phyloP scores from a whole-genome alignment of 2,888 invertebrate species.

The Drosophila meridionalis region DNA sequence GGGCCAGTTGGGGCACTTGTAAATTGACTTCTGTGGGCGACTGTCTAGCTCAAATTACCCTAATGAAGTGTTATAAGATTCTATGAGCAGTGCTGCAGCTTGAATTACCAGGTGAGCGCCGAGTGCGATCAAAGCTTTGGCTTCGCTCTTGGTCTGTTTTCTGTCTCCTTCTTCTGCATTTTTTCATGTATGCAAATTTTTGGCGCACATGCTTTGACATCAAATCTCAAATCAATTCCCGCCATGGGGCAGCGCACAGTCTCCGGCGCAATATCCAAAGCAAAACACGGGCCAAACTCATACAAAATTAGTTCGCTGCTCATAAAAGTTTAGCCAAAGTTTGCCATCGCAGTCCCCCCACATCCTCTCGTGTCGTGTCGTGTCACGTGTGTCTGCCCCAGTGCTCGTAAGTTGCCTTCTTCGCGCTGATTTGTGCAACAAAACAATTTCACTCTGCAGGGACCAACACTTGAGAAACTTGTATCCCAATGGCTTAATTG shows the following conservation, averaged over 20 bases:
- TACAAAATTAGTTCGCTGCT: slow-evolving; percentile 69
- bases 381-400: slow-evolving; percentile 11
- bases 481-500: slow-evolving; percentile 73
- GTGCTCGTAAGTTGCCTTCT: slow-evolving; percentile 34
- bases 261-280: slow-evolving; percentile 50
- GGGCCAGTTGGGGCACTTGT: slow-evolving; percentile 1
- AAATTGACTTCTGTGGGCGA: slow-evolving; percentile 11
- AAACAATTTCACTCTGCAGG: slow-evolving; percentile 51
- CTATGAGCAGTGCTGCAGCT: not conserved
- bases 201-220: slow-evolving; percentile 4
- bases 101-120: not conserved
- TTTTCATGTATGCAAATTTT: slow-evolving; percentile 46
- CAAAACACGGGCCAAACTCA: slow-evolving; percentile 44
- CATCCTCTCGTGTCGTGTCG: not conserved
- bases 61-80: slow-evolving; percentile 41
- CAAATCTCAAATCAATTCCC: slow-evolving; percentile 53
- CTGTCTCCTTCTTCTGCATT: not conserved
- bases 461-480: slow-evolving; percentile 56
- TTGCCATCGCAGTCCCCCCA: slow-evolving; percentile 39
- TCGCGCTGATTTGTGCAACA: slow-evolving; percentile 49
- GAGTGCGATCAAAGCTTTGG: not conserved
- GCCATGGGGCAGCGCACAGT: slow-evolving; percentile 34
- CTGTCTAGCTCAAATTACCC: slow-evolving; percentile 25
- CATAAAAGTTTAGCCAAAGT: slow-evolving; percentile 71
- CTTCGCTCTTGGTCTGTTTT: slow-evolving; percentile 5